Evolutionary conservation across 2,797 vertebrate genomes (phyloP).

Genomic region (Typhlichthys eigenmanni): DNA sequence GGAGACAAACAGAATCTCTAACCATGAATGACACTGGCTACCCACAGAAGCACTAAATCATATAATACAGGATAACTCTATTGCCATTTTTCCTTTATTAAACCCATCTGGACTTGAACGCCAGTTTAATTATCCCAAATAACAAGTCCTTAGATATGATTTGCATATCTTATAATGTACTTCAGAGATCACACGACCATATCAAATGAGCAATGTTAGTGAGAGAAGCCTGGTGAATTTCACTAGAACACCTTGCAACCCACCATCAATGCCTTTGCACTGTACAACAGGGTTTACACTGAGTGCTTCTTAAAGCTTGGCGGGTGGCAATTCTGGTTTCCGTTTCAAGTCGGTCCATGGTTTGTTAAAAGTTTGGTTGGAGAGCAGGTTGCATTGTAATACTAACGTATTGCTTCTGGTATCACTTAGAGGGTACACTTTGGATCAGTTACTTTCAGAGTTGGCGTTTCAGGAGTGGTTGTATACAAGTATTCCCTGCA

Average conservation of each 20-base stretch:
- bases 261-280: background rate
- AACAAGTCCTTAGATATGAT: background rate
- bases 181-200: background rate
- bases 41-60: background rate
- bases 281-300: constrained; percentile 8
- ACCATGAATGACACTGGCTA: background rate
- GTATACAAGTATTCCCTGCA: background rate
- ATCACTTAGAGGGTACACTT: constrained; percentile 11
- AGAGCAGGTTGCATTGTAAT: constrained; percentile 9
- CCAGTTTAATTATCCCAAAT: background rate
- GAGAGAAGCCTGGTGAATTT: no score
- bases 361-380: constrained; percentile 1
- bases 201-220: constrained; percentile 5
- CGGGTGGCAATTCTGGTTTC: constrained; percentile 23
- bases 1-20: background rate
- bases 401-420: background rate
- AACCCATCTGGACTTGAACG: background rate
- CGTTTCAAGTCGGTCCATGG: constrained; percentile 8
- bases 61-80: background rate
- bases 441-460: constrained; percentile 18
- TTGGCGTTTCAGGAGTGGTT: constrained; percentile 3
- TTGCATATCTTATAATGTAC: constrained; percentile 1
- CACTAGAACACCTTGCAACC: constrained; percentile 7
- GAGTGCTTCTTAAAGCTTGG: constrained; percentile 1
- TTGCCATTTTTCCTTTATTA: background rate